Evolutionary conservation across 2,888 invertebrate genomes (phyloP).

Genomic region (Synanthedon vespiformis): DNA sequence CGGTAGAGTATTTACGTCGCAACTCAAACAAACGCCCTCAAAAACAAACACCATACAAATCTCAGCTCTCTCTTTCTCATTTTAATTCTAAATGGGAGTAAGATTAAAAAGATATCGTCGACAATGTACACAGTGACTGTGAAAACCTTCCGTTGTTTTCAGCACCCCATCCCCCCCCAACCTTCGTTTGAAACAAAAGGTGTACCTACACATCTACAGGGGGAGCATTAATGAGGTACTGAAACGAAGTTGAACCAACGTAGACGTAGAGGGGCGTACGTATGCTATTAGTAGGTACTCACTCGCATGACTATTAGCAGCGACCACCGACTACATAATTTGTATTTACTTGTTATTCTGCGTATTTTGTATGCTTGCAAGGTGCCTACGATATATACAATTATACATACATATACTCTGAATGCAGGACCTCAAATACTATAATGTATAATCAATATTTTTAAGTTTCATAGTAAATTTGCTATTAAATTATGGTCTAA

Average conservation of each 20-base stretch:
- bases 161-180: neutral
- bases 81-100: constrained; percentile 11
- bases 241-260: constrained; percentile 1
- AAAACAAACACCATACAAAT: constrained; percentile 4
- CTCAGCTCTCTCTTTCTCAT: constrained; percentile 5
- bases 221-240: constrained; percentile 10
- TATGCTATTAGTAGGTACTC: neutral
- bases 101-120: constrained; percentile 24
- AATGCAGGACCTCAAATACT: too few relatives aligned
- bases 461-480: too few relatives aligned
- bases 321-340: too few relatives aligned
- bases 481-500: too few relatives aligned
- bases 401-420: too few relatives aligned
- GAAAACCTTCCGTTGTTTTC: constrained; percentile 3
- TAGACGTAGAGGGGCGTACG: neutral
- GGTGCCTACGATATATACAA: too few relatives aligned
- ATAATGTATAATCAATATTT: too few relatives aligned
- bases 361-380: too few relatives aligned
- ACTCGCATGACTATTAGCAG: too few relatives aligned
- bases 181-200: constrained; percentile 5
- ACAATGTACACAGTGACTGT: constrained; percentile 13
- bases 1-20: neutral
- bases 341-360: too few relatives aligned
- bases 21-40: neutral
- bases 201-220: constrained; percentile 4